Evolutionary conservation across 1,140 invertebrate genomes (phyloP), one percentile per base, ranked within the genome.

Genomic region (Apis florea): DNA sequence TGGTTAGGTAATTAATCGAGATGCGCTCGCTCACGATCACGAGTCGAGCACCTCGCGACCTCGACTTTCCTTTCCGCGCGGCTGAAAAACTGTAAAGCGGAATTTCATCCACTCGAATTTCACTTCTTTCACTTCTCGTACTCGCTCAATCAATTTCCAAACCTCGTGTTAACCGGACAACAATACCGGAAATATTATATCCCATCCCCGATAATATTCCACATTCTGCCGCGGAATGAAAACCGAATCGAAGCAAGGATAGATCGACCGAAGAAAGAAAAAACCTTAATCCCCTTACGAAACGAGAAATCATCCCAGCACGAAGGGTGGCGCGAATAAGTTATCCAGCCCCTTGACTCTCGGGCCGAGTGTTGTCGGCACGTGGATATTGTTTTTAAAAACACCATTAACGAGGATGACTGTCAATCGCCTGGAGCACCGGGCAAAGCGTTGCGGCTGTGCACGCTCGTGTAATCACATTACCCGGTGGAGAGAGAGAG

Each of bases 321-420:
- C n/a, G 26, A 26, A 26, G 70, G 53, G 64, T 53, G 79, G 64
- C 79, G 79, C 73, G 85, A 82, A 70, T 85, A 85, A 86, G 73
- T 86, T 79, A 63, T 24, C 69, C 84, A 40, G 31, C 31, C 85
- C 81, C 82, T 79, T 83, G 72, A 83, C 74, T 83, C 72, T 71
- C 72, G n/a, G 15, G 70, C 19, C 21, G 47, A 5, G 31, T 40
- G 31, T 40, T 58, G 53, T 54, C 61, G 71, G 88, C 91, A 92
- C 90, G 90, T 90, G 90, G 90, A 93, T 93, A 93, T 93, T 94
- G 91, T 94, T 93, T 93, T 92, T 93, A 91, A 93, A 93, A 93
- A 93, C 93, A 93, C 93, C 93, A 92, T 93, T 93, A 94, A 91
- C 90, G 88, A 88, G 92, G 91, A 93, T 93, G 92, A 93, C 91